Evolutionary conservation across 2,888 invertebrate species (phyloP), one percentile per base, ranked within the genome.

Genomic region (Matsumyia berberina): DNA sequence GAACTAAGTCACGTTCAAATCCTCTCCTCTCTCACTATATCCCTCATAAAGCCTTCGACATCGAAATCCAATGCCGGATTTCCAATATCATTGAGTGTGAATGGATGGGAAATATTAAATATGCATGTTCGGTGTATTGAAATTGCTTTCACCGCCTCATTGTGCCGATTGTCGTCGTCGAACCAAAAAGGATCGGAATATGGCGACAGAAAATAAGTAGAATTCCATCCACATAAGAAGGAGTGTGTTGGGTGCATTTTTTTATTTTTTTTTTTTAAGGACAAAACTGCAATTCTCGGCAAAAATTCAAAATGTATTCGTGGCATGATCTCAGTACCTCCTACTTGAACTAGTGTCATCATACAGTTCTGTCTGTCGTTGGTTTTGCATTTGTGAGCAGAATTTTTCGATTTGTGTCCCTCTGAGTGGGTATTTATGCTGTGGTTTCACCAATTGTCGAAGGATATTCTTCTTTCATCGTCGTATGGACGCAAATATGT

Each of bases 71-170:
- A 78, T 69, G 73, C 67, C 79, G 79, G 79, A 79, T 83, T 79
- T 83, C 79, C 83, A 83, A 83, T 83, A 79, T 79, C 73, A 55
- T 60, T 64, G 73, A 67, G 51, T 83, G 73, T 79, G 79, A 73
- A 83, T 78, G 69, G 73, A 83, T 78, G 69, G 73, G 73, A 79
- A 79, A 69, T 79, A 83, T 79, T 83, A 83, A 83, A 83, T 79
- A 83, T 83, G 79, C 73, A 83, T 83, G 69, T 69, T 73, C 67
- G 42, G 69, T 73, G 64, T 69, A 79, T 72, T 67, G 73, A 83
- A 83, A 83, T 83, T 73, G 73, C 79, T 83, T 79, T 79, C 67
- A 64, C 73, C 51, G 51, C 62, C 49, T 74, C 79, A 79, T 79
- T 83, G 79, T 79, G 46, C 53, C 57, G 66, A 62, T 80, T 39